phyloP scores from a whole-genome alignment of 2,888 invertebrate species.

The Hermodice carunculata region DNA sequence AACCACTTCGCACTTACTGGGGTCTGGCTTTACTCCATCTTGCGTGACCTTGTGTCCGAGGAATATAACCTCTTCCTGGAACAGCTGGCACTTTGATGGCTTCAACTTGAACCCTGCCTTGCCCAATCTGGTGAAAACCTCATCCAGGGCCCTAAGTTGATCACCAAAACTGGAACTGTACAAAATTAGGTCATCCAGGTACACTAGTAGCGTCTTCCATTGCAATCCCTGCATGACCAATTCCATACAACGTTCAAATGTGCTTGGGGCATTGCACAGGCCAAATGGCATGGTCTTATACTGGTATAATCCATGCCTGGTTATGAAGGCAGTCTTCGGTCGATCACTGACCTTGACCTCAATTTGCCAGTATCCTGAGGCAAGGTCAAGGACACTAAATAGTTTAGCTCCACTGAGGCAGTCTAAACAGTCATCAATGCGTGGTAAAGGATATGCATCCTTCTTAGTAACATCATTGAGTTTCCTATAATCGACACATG shows the following conservation, averaged over 20 bases:
- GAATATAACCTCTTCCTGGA: constrained; percentile 27
- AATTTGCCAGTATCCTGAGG: constrained; percentile 37
- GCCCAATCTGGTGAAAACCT: constrained; percentile 29
- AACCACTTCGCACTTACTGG: constrained; percentile 10
- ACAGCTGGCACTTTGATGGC: constrained; percentile 32
- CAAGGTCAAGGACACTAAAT: constrained; percentile 39
- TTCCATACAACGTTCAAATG: constrained; percentile 44
- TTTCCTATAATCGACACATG: background rate
- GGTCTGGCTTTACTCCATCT: constrained; percentile 24
- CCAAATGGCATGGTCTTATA: constrained; percentile 42
- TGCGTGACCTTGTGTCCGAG: constrained; percentile 28
- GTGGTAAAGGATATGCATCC: constrained; percentile 27
- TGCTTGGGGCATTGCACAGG: constrained; percentile 35
- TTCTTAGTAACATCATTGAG: background rate
- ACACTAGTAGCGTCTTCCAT: constrained; percentile 25
- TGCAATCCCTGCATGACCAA: constrained; percentile 34
- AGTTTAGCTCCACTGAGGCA: constrained; percentile 22
- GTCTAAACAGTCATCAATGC: constrained; percentile 32
- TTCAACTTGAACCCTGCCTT: constrained; percentile 33
- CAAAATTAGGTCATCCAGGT: constrained; percentile 43
- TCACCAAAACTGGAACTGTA: constrained; percentile 24
- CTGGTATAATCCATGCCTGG: constrained; percentile 34
- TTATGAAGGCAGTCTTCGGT: constrained; percentile 40
- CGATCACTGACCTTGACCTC: constrained; percentile 26
- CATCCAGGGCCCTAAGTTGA: constrained; percentile 28